Evolutionary conservation across 2,888 invertebrate species (phyloP).

Genomic region (Rosalia funebris): DNA sequence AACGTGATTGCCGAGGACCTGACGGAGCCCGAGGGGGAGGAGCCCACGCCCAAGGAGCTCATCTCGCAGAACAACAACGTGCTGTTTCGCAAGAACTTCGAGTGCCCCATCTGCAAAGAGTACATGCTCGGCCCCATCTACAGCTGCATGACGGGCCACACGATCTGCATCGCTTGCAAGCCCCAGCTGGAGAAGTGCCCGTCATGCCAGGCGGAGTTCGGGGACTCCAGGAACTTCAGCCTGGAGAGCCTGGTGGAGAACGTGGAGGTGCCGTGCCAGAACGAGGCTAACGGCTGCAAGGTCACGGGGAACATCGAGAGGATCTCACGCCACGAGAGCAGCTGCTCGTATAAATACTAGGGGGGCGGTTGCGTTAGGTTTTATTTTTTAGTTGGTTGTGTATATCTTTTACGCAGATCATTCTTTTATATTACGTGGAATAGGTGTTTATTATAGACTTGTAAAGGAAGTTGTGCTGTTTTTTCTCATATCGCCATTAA

Average conservation of each 20-base stretch:
- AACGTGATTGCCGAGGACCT: background rate
- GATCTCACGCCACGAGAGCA: conserved; percentile 5
- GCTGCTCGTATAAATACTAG: conserved; percentile 10
- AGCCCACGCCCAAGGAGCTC: conserved; percentile 1
- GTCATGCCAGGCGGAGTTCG: conserved; percentile 10
- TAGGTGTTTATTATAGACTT: too few relatives aligned
- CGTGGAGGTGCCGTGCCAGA: conserved; percentile 8
- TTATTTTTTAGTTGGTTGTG: too few relatives aligned
- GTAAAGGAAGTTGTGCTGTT: too few relatives aligned
- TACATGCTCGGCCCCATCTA: conserved; percentile 23
- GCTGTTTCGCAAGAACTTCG: conserved; percentile 4
- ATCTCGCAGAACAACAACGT: background rate
- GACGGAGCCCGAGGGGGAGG: background rate
- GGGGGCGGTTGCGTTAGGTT: too few relatives aligned
- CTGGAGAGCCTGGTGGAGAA: conserved; percentile 14
- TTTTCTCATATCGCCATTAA: too few relatives aligned
- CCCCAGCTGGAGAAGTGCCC: conserved; percentile 10
- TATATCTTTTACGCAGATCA: too few relatives aligned
- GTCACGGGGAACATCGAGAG: conserved; percentile 8
- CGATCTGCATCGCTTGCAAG: conserved; percentile 18
- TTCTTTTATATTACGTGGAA: too few relatives aligned
- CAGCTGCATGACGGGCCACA: conserved; percentile 23
- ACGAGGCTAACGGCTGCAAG: conserved; percentile 16
- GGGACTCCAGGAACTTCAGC: conserved; percentile 9
- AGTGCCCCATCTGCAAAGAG: conserved; percentile 22